Evolutionary conservation across 1,140 invertebrate species (phyloP).

Genomic region (Anastrepha ludens): DNA sequence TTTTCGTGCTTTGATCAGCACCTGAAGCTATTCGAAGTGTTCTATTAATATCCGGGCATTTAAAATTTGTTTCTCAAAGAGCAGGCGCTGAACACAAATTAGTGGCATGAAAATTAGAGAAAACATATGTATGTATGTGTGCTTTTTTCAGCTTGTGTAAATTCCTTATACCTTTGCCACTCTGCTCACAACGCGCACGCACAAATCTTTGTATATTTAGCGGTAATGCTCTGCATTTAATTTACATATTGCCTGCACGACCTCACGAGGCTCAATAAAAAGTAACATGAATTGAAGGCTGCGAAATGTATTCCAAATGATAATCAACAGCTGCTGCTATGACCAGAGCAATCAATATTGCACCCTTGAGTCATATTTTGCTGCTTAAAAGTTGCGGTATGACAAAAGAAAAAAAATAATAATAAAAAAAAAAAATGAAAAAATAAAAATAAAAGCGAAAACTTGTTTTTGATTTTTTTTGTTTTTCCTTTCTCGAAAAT

Average conservation of each 20-base stretch:
- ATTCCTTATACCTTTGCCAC: neutral
- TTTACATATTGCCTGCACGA: neutral
- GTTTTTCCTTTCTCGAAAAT: neutral
- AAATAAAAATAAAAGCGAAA: constrained; percentile 2
- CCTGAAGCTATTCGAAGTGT: neutral
- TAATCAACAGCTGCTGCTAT: constrained; percentile 29
- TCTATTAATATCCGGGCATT: too few relatives aligned
- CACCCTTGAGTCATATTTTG: constrained; percentile 10
- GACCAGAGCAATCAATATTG: neutral
- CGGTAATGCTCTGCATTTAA: neutral
- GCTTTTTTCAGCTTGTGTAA: neutral
- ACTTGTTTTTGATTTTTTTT: constrained; percentile 31
- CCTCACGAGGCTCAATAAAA: neutral
- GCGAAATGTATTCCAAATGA: constrained; percentile 3
- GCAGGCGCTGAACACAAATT: too few relatives aligned
- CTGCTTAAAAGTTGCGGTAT: neutral
- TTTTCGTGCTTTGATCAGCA: neutral
- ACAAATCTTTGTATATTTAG: neutral
- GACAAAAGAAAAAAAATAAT: neutral
- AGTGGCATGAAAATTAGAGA: too few relatives aligned
- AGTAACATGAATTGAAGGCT: neutral
- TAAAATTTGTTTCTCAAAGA: too few relatives aligned
- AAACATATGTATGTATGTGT: too few relatives aligned
- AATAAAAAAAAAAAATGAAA: neutral
- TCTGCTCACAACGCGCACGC: neutral